Evolutionary conservation across 2,113 vertebrate genomes (phyloP), one percentile per base, ranked within the genome.

Genomic region (Polyodon spathula): DNA sequence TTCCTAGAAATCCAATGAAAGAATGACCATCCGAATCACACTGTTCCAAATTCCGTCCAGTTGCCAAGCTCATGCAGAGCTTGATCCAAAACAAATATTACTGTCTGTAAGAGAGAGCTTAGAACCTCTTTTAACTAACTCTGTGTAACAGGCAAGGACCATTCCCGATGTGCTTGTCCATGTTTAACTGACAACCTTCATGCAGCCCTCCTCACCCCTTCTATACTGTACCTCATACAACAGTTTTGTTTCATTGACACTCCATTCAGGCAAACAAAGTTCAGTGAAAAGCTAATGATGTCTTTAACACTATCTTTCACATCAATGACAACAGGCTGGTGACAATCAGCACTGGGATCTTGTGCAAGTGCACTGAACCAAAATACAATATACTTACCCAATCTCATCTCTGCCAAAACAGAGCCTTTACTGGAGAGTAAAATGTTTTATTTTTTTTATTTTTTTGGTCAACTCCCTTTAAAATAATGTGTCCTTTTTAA

Each of bases 261-360:
- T 42, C 68, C 40, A 17, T 69, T 41, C 43, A 66, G 67, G 58
- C 6, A 48, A 50, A 50, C 6, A 48, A 50, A 50, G 63, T 63
- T 72, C 17, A 6, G 67, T 54, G 27, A 5, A 9, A 53, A 58
- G 58, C 55, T 73, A 75, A 76, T 0, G 51, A 65, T 38, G 8
- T 59, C 62, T 74, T 76, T 64, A 67, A 68, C 10, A 50, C 56
- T 75, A 67, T 64, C 69, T 56, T 2, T 55, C 62, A 6, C 12
- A 59, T 67, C 71, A 67, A 60, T 68, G 61, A 8, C 17, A 43
- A n/a, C 62, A 44, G 54, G 56, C 52, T 65, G 64, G 57, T 57
- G 56, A n/a, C 60, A 65, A 39, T 67, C 56, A 71, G 62, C 58
- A 27, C 67, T 69, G 37, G 62, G 66, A 66, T 40, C 68, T 44